phyloP scores from a whole-genome alignment of 64 coral and sea anemone genomes.

The Dendronephthya gigantea region DNA sequence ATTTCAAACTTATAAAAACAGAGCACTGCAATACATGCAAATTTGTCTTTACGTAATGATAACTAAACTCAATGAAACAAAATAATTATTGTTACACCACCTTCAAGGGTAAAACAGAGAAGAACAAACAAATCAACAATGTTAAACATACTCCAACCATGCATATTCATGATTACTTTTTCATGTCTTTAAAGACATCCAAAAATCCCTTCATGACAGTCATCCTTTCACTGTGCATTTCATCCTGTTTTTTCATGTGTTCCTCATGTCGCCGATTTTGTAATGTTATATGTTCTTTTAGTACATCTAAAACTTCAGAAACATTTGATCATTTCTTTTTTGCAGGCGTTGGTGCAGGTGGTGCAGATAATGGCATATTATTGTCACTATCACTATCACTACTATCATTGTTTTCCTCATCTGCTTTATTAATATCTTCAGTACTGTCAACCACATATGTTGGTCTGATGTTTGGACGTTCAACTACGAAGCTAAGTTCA shows the following conservation, averaged over 20 bases:
- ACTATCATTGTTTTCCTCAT: not conserved
- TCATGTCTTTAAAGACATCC: constrained; percentile 1
- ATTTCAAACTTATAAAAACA: no score
- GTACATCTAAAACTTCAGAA: not conserved
- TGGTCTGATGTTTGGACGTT: not conserved
- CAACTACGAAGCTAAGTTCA: not conserved
- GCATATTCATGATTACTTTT: not conserved
- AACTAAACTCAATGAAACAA: no score
- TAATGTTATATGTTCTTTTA: not conserved
- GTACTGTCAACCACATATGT: not conserved
- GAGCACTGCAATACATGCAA: no score
- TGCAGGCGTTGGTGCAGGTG: not conserved
- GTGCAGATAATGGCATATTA: no score
- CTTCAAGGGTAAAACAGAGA: no score
- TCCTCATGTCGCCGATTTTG: not conserved
- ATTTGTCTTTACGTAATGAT: no score
- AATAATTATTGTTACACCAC: no score
- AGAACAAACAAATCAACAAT: not conserved
- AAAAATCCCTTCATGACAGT: constrained; percentile 8
- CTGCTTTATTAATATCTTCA: not conserved
- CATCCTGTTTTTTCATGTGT: not conserved
- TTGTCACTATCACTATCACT: no score
- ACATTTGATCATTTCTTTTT: not conserved
- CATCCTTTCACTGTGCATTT: not conserved
- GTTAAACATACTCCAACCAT: not conserved